phyloP scores from a whole-genome alignment of 2,888 invertebrate species.

The Rhyacophila evoluta region DNA sequence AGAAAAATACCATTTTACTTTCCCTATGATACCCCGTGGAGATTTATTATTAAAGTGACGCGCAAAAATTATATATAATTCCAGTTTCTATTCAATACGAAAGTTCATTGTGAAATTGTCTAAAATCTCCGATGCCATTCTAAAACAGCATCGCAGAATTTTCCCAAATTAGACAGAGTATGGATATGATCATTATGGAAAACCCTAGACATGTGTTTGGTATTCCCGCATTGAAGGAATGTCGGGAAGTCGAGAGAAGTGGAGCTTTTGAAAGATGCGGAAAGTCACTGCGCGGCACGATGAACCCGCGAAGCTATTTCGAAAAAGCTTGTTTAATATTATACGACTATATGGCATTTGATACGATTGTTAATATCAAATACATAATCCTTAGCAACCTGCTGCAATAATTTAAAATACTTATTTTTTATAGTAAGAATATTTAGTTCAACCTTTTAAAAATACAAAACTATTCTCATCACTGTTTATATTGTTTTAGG shows the following conservation, averaged over 20 bases:
- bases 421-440: no score
- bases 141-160: background rate
- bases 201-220: slow-evolving; percentile 14
- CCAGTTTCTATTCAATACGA: background rate
- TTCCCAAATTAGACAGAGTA: background rate
- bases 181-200: slow-evolving; percentile 2
- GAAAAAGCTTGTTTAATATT: background rate
- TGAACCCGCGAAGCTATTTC: background rate
- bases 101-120: background rate
- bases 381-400: no score
- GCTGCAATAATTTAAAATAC: no score
- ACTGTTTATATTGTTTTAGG: no score
- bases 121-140: background rate
- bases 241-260: background rate
- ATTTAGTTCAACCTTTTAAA: no score
- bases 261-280: background rate
- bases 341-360: background rate
- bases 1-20: no score
- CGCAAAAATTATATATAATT: no score
- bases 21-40: no score
- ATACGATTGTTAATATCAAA: background rate
- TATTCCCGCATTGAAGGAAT: background rate
- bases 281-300: background rate
- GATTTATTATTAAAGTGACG: no score
- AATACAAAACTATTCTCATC: no score